These are phyloP conservation scores for Jordanella pulchra DNA, from an alignment of 2,797 vertebrate species.

Conservation along the genomic window DNA sequence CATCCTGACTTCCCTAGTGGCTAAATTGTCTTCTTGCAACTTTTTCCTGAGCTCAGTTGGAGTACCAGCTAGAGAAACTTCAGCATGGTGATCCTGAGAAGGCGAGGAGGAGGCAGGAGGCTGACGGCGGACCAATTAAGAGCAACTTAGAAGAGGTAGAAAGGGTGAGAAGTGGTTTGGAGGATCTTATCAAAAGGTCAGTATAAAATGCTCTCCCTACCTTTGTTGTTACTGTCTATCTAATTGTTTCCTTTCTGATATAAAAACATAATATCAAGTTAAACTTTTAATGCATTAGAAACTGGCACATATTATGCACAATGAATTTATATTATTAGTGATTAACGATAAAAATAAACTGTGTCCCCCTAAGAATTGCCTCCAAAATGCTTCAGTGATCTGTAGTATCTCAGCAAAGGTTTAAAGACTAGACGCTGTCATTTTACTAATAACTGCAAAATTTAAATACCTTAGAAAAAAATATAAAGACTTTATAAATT, in stretches of 20 bases:
- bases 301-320: neutral
- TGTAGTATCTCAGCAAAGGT: neutral
- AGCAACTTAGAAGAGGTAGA: conserved; percentile 75
- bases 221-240: no score
- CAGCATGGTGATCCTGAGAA: conserved; percentile 75
- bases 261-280: neutral
- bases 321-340: neutral
- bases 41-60: conserved; percentile 61
- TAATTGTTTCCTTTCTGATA: neutral
- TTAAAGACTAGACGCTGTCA: neutral
- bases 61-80: conserved; percentile 71
- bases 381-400: no score
- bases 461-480: neutral
- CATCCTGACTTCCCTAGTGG: neutral
- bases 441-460: neutral
- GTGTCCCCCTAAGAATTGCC: neutral
- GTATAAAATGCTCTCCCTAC: conserved; percentile 11
- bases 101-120: conserved; percentile 72
- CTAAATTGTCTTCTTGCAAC: neutral
- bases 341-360: neutral
- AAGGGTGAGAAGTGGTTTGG: conserved; percentile 75
- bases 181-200: conserved; percentile 81
- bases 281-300: neutral
- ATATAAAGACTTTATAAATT: neutral
- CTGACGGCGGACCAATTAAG: conserved; percentile 70